Evolutionary conservation across 2,113 vertebrate genomes (phyloP).

Genomic region (Ammodytes dubius): DNA sequence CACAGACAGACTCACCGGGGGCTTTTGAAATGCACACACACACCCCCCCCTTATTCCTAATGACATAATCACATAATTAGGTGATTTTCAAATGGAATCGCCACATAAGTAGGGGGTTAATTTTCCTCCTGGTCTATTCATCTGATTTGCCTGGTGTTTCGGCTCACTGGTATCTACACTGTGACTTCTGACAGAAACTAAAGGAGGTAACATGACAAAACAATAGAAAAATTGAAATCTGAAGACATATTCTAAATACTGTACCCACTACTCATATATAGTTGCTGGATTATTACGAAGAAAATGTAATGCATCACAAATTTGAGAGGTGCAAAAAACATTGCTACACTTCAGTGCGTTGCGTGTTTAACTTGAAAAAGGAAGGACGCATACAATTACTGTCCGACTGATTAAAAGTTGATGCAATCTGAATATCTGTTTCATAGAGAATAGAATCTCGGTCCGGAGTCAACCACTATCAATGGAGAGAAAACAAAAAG

Average conservation of each 20-base stretch:
- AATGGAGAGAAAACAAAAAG: constrained; percentile 34
- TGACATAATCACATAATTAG: constrained; percentile 98
- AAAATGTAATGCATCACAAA: background rate
- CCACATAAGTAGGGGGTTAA: constrained; percentile 86
- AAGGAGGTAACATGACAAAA: constrained; percentile 76
- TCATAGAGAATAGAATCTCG: constrained; percentile 33
- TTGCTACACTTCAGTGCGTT: background rate
- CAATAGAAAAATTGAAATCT: constrained; percentile 55
- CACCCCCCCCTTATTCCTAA: constrained; percentile 81
- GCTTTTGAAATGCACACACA: constrained; percentile 87
- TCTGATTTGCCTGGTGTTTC: constrained; percentile 78
- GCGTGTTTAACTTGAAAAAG: constrained; percentile 8
- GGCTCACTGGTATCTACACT: constrained; percentile 74
- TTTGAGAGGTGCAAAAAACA: constrained; percentile 14
- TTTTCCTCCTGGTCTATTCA: constrained; percentile 84
- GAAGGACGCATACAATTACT: constrained; percentile 18
- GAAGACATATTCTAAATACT: constrained; percentile 5
- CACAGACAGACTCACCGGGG: constrained; percentile 85
- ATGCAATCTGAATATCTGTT: constrained; percentile 40
- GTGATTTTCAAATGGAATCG: constrained; percentile 88
- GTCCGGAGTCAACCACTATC: constrained; percentile 37
- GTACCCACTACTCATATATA: background rate
- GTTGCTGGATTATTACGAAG: background rate
- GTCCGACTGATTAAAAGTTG: constrained; percentile 2
- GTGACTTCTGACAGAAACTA: constrained; percentile 43